Evolutionary conservation across 1,140 invertebrate genomes (phyloP), one percentile per base, ranked within the genome.

Genomic region (Bombus breviceps): DNA sequence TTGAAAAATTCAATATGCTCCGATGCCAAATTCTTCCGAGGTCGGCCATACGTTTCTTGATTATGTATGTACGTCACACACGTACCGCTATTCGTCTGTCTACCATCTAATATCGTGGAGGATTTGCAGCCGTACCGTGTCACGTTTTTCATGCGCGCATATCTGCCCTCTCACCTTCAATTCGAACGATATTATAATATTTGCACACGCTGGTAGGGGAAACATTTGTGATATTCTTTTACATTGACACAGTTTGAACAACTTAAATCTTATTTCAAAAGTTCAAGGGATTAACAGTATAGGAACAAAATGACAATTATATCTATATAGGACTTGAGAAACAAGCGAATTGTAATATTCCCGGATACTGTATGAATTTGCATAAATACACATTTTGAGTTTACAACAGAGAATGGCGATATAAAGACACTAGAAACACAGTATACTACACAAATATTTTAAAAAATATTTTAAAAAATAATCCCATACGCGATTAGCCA

Each of bases 101-200:
- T 83, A 77, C 39, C 28, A 64, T 83, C 74, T 83, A 83, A 83
- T 83, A 86, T 83, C 80, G 80, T 53, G 18, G 57, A 81, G 83
- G 59, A 81, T 85, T 85, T 81, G 57, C 59, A 81, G 80, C n/a
- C 80, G 47, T 83, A 76, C 82, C 80, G 85, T 80, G 85, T 76
- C 80, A 83, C 73, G 73, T 86, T 86, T 43, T 76, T 83, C 71
- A 6, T 43, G 72, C 53, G 43, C 0, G 80, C 64, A 39, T 73
- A 75, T 71, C 80, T 83, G 47, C 59, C 43, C 79, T 47, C 37
- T 64, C 34, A n/a, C 59, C 69, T 10, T 32, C n/a, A 25, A 53
- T 72, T 32, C 85, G 8, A n/a, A 28, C 62, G 88, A 89, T 91
- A 92, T 93, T 92, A 91, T 92, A 92, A 93, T 92, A 92, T 91